Conservation (phyloP, 2,113 vertebrate species). For the Bungarus multicinctus region DNA sequence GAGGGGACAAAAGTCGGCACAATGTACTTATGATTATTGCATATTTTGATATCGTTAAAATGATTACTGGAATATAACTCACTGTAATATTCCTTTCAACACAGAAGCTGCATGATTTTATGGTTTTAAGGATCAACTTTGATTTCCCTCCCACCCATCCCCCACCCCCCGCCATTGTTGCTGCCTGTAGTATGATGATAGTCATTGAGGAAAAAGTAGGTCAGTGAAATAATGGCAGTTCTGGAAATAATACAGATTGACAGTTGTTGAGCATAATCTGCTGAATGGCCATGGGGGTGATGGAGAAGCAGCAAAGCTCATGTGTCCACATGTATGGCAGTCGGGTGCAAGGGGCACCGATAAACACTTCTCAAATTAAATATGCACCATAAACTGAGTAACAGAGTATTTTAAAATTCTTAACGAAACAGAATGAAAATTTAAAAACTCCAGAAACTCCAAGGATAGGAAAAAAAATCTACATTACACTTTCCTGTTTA, state of each 20-base stretch:
- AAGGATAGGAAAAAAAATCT: not conserved
- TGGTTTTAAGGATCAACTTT: constrained; percentile 51
- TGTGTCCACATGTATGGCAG: constrained; percentile 43
- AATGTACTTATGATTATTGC: not conserved
- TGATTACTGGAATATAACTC: constrained; percentile 9
- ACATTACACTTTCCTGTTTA: not conserved
- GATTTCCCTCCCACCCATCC: constrained; percentile 16
- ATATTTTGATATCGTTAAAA: not conserved
- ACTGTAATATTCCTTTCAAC: constrained; percentile 39
- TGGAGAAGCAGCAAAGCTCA: constrained; percentile 27
- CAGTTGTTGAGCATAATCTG: constrained; percentile 60
- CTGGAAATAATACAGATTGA: constrained; percentile 71
- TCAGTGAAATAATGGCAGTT: constrained; percentile 70
- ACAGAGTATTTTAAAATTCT: constrained; percentile 4
- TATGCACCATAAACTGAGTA: constrained; percentile 8
- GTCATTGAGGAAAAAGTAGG: constrained; percentile 67
- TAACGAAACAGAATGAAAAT: not conserved
- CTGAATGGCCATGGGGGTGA: constrained; percentile 49
- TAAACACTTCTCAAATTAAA: constrained; percentile 39
- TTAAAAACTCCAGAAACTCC: not conserved
- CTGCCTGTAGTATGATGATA: constrained; percentile 57
- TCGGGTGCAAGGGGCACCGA: constrained; percentile 27
- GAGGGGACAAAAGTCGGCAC: not conserved
- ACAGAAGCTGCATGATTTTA: not conserved
- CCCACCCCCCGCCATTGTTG: constrained; percentile 34